Percentiles rank a stretch among this genome's conserved stretches.
Evolutionary conservation across 2,113 vertebrate species (phyloP).

Genomic region (Malurus alboscapulatus): DNA sequence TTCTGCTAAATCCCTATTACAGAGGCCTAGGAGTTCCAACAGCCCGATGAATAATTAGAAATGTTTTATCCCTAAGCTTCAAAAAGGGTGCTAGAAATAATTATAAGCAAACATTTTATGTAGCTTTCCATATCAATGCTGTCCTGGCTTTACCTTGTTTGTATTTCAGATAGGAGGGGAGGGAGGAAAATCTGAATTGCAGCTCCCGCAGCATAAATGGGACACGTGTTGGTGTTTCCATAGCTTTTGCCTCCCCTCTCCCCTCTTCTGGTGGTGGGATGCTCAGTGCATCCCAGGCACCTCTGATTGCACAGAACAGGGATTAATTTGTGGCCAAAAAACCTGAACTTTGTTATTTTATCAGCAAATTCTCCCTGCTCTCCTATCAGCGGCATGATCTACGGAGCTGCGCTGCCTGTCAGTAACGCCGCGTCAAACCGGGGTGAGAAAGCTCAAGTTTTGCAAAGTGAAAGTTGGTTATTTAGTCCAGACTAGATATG

Average conservation of each 20-base stretch:
- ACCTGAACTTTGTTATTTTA: slow-evolving; percentile 40
- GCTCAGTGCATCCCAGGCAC: neutral
- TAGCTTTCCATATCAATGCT: slow-evolving; percentile 68
- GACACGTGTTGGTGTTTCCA: slow-evolving; percentile 13
- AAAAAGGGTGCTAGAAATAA: slow-evolving; percentile 83
- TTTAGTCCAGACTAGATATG: slow-evolving; percentile 1
- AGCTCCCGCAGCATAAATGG: slow-evolving; percentile 13
- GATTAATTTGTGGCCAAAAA: slow-evolving; percentile 59
- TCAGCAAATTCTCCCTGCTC: neutral
- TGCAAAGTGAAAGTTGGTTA: neutral
- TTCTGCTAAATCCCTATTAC: slow-evolving; percentile 78
- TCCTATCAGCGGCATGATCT: neutral
- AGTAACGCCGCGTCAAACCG: rapidly evolving
- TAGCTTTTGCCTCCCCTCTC: neutral
- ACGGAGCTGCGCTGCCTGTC: rapidly evolving
- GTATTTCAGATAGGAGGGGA: slow-evolving; percentile 59
- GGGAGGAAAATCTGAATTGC: slow-evolving; percentile 43
- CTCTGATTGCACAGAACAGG: slow-evolving; percentile 34
- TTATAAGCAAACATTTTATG: slow-evolving; percentile 81
- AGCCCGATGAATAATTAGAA: slow-evolving; percentile 80
- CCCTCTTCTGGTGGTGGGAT: slow-evolving; percentile 19
- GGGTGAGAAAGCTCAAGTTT: neutral
- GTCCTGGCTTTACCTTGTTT: slow-evolving; percentile 61
- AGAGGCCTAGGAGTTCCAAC: slow-evolving; percentile 72
- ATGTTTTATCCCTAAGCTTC: slow-evolving; percentile 80